Evolutionary conservation across 1,140 invertebrate genomes (phyloP).

Genomic region (Prorops nasuta): DNA sequence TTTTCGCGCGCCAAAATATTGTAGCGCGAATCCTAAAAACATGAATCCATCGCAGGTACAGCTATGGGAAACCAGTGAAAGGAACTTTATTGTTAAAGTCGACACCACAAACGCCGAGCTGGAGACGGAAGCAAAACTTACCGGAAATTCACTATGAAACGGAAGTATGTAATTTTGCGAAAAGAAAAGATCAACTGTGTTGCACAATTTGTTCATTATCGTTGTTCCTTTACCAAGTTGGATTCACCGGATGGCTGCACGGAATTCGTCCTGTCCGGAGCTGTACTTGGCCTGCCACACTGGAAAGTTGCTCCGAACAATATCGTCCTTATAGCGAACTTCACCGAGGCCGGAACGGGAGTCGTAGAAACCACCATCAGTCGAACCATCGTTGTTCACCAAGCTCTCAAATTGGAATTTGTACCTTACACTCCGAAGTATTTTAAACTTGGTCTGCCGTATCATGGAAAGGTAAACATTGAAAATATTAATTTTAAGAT

Average conservation of each 20-base stretch:
- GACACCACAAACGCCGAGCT: slow-evolving; percentile 45
- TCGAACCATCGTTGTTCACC: slow-evolving; percentile 57
- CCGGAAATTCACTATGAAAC: slow-evolving; percentile 49
- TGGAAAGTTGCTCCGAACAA: slow-evolving; percentile 55
- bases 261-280: slow-evolving; percentile 49
- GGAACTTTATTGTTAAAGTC: slow-evolving; percentile 58
- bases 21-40: neutral
- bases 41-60: slow-evolving; percentile 59
- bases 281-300: slow-evolving; percentile 49
- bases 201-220: too few species aligned
- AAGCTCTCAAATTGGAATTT: slow-evolving; percentile 60
- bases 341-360: slow-evolving; percentile 65
- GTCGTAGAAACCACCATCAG: slow-evolving; percentile 63
- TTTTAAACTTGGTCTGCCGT: slow-evolving; percentile 66
- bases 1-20: neutral
- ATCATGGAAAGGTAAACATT: slow-evolving; percentile 60
- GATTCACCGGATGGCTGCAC: slow-evolving; percentile 53
- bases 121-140: slow-evolving; percentile 47
- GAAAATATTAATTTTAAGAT: neutral
- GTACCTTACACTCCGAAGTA: slow-evolving; percentile 57
- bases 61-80: slow-evolving; percentile 71
- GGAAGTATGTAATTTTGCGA: slow-evolving; percentile 26
- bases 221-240: slow-evolving; percentile 27
- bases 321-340: slow-evolving; percentile 58
- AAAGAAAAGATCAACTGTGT: neutral